Evolutionary conservation across 2,113 vertebrate species (phyloP).

Genomic region (Psammodynastes pulverulentus): DNA sequence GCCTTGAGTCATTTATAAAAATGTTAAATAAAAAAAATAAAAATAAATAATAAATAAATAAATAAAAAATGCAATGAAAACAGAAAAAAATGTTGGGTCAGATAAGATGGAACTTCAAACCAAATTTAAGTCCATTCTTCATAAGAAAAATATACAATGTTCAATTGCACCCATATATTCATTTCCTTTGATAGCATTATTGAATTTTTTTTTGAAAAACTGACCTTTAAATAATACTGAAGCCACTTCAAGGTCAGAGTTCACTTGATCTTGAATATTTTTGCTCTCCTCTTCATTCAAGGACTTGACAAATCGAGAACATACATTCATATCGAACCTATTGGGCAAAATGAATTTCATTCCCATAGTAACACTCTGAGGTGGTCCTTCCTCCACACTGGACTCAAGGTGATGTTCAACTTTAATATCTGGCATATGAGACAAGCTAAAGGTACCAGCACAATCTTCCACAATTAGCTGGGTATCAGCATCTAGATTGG

Average conservation of each 20-base stretch:
- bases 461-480: slow-evolving; percentile 82
- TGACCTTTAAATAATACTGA: slow-evolving; percentile 98
- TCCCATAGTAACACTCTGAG: slow-evolving; percentile 90
- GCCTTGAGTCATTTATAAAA: not conserved
- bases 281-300: slow-evolving; percentile 98
- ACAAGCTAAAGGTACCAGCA: slow-evolving; percentile 78
- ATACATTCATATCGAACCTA: slow-evolving; percentile 99
- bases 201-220: slow-evolving; percentile 24
- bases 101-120: not conserved
- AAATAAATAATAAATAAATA: too few species aligned
- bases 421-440: slow-evolving; percentile 83
- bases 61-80: not conserved
- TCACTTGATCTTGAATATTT: slow-evolving; percentile 99
- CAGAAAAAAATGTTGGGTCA: not conserved
- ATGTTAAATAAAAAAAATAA: not conserved
- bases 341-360: slow-evolving; percentile 97
- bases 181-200: not conserved
- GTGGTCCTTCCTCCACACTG: slow-evolving; percentile 68
- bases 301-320: slow-evolving; percentile 96
- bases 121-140: not conserved
- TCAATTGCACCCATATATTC: not conserved
- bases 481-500: slow-evolving; percentile 67
- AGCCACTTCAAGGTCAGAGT: slow-evolving; percentile 97
- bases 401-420: slow-evolving; percentile 81
- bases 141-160: not conserved